Base-by-base conservation (phyloP, 2,797 vertebrate genomes). In the Valencia hispanica region DNA sequence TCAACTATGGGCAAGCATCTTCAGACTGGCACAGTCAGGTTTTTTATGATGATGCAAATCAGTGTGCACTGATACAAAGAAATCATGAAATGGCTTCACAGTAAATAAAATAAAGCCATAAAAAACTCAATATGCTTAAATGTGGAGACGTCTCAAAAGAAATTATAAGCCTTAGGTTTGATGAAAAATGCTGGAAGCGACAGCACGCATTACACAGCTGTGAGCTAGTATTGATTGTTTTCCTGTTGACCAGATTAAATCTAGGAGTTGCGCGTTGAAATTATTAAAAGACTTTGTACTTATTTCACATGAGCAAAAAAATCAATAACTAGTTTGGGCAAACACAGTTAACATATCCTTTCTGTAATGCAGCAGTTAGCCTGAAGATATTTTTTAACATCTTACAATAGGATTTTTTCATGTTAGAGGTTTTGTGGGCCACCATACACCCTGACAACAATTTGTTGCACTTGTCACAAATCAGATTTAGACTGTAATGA, bases 271-370 rank as follows among this genome's bases (percentile, higher is more conserved):
- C 73, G 77, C 79, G 79, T 74, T 2, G 25, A 74, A 90, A 91
- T 91, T 87, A 90, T 90, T 85, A 88, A 87, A 84, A 84, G 82
- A 86, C 70, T 87, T 81, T 86, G 79, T 84, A 80, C 87, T 89
- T 91, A 88, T 93, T 91, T 92, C 86, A 88, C 80, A 82, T 79
- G 78, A 92, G 81, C 84, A 32, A 85, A 85, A 79, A 89, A 92
- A 91, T 93, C 92, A 89, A 91, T 92, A 90, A 75, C 85, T 73
- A 89, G 89, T 92, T 88, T 86, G 81, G 76, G 75, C 72, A 41
- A 73, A 36, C 77, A 68, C 69, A 85, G 89, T 92, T 90, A 90
- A 90, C 55, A 55, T 55, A 55, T 53, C 53, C 53, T 61, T 61
- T 61, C n/a, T 61, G 30, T 32, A 61, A 61, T 61, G 32, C 27